These are phyloP conservation scores for Herpailurus yagouaroundi DNA, from an alignment of 2,113 vertebrate species.

Conservation along the genomic window DNA sequence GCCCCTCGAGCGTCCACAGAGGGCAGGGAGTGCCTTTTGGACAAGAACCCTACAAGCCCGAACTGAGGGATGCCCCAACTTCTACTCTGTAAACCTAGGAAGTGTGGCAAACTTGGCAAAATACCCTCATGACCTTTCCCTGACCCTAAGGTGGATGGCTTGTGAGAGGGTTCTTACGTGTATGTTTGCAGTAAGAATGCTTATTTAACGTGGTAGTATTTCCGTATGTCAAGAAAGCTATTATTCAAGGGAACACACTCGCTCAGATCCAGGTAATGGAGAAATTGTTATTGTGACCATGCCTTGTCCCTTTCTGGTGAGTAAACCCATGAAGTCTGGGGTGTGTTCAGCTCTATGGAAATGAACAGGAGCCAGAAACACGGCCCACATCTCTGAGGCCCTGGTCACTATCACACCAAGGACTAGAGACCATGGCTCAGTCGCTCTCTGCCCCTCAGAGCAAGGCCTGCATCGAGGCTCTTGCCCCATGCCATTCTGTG, in stretches of 20 bases:
- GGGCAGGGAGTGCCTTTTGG: neutral
- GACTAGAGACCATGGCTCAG: neutral
- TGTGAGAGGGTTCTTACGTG: neutral
- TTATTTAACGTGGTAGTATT: neutral
- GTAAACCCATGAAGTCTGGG: neutral
- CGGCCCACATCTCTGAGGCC: neutral
- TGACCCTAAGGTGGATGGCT: neutral
- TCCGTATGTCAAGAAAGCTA: neutral
- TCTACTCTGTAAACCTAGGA: neutral
- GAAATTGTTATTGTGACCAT: neutral
- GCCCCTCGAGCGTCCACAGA: accelerated
- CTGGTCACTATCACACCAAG: neutral
- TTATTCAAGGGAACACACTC: neutral
- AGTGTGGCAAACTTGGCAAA: neutral
- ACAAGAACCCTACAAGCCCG: neutral
- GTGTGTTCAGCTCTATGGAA: neutral
- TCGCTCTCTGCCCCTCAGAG: neutral
- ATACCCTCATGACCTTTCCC: neutral
- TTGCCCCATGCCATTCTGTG: neutral
- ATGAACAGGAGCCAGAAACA: neutral
- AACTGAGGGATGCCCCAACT: neutral
- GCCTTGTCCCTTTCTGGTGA: neutral
- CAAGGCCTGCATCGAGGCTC: neutral
- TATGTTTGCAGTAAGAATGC: neutral
- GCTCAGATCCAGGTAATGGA: neutral